phyloP scores from a whole-genome alignment of 2,797 vertebrate species.

The Garrulus glandarius region DNA sequence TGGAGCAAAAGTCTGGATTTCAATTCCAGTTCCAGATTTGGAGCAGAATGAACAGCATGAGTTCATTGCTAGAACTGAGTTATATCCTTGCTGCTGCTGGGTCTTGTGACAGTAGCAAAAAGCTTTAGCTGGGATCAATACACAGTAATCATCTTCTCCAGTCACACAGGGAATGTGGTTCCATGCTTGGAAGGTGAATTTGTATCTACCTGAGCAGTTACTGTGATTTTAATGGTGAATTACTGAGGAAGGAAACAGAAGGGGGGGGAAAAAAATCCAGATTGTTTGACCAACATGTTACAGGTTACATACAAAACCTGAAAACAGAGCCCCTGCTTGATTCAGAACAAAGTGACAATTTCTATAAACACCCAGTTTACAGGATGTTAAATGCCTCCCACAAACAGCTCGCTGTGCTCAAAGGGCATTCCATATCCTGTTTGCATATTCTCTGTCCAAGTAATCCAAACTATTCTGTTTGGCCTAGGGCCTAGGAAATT shows the following conservation, averaged over 20 bases:
- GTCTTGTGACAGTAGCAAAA: not conserved
- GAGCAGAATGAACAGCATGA: not conserved
- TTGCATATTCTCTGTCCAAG: not conserved
- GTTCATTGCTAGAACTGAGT: not conserved
- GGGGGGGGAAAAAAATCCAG: rapidly evolving
- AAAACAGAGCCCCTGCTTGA: not conserved
- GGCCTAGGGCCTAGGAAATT: not conserved
- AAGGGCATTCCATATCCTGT: conserved; percentile 18
- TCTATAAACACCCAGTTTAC: not conserved
- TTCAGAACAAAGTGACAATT: not conserved
- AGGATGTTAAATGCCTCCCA: conserved; percentile 13
- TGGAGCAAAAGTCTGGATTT: conserved; percentile 31
- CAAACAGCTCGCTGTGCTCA: not conserved
- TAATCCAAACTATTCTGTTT: not conserved
- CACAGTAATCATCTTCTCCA: not conserved
- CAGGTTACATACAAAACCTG: not conserved
- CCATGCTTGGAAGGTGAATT: not conserved
- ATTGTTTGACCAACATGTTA: not conserved
- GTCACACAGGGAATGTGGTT: not conserved
- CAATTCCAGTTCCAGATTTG: not conserved
- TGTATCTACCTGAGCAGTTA: not conserved
- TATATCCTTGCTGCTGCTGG: not conserved
- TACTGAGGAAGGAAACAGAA: not conserved
- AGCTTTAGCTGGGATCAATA: not conserved
- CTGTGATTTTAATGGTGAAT: not conserved